Evolutionary conservation across 2,797 vertebrate species (phyloP).

Genomic region (Manis crassicaudata): DNA sequence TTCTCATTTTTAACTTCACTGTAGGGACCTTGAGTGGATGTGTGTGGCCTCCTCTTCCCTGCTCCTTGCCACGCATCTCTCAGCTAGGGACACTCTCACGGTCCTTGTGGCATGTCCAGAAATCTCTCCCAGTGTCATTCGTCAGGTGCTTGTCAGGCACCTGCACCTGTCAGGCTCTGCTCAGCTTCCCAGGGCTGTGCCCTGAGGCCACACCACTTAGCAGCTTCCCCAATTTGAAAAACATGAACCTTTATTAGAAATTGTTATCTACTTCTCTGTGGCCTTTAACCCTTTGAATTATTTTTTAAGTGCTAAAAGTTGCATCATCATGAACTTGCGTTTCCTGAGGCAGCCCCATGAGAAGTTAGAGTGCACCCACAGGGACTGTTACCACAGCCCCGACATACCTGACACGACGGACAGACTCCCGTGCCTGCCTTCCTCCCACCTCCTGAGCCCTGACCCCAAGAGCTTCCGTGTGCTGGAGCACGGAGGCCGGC

Average conservation of each 20-base stretch:
- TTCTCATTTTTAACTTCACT: not conserved
- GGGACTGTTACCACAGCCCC: not conserved
- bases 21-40: not conserved
- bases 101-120: too few relatives aligned
- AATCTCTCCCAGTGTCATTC: not conserved
- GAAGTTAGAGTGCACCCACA: accelerated
- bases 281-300: not conserved
- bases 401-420: too few relatives aligned
- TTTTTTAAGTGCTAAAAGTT: not conserved
- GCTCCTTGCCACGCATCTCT: not conserved
- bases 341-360: not conserved
- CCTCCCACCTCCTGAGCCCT: accelerated
- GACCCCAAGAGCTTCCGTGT: accelerated
- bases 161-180: accelerated
- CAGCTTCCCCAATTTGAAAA: too few relatives aligned
- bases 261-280: not conserved
- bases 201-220: not conserved
- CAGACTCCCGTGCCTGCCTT: not conserved
- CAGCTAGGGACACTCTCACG: accelerated
- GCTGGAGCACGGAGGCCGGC: accelerated
- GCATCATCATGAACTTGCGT: accelerated
- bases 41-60: not conserved
- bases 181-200: not conserved
- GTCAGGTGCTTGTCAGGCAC: accelerated
- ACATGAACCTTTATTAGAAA: not conserved